Conservation (phyloP, 1,140 invertebrate genomes). For the Drosophila melanogaster region DNA sequence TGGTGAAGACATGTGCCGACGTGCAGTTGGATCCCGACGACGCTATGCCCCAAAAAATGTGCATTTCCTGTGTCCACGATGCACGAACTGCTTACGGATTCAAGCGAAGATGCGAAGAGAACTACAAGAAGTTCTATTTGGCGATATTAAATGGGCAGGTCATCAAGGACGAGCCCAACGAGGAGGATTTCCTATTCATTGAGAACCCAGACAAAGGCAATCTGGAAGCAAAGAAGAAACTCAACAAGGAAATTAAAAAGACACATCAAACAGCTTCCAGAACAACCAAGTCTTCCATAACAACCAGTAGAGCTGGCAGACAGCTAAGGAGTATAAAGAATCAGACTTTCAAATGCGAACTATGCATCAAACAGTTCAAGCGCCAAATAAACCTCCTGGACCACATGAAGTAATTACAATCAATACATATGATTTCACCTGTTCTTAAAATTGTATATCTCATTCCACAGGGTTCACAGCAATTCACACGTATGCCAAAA, state of each 20-base stretch:
- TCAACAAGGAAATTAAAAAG: background rate
- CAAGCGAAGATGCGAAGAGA: slow-evolving; percentile 26
- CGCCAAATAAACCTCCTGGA: slow-evolving; percentile 10
- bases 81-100: slow-evolving; percentile 27
- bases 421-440: too few relatives aligned
- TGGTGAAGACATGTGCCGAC: slow-evolving; percentile 19
- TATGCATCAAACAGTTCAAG: slow-evolving; percentile 13
- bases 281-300: background rate
- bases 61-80: slow-evolving; percentile 28
- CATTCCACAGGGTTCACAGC: slow-evolving; percentile 1
- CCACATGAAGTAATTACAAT: slow-evolving; percentile 10
- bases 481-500: slow-evolving; percentile 12
- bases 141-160: background rate
- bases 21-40: slow-evolving; percentile 12
- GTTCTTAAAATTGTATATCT: too few relatives aligned
- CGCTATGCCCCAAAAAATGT: slow-evolving; percentile 28
- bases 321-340: background rate
- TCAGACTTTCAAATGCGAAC: slow-evolving; percentile 4
- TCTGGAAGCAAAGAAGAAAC: background rate
- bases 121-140: slow-evolving; percentile 14
- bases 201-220: background rate
- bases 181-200: background rate
- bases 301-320: background rate
- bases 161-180: slow-evolving; percentile 9
- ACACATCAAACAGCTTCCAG: background rate